Evolutionary conservation across 1,140 invertebrate genomes (phyloP), one percentile per base, ranked within the genome.

Genomic region (Zelostemma sp.): DNA sequence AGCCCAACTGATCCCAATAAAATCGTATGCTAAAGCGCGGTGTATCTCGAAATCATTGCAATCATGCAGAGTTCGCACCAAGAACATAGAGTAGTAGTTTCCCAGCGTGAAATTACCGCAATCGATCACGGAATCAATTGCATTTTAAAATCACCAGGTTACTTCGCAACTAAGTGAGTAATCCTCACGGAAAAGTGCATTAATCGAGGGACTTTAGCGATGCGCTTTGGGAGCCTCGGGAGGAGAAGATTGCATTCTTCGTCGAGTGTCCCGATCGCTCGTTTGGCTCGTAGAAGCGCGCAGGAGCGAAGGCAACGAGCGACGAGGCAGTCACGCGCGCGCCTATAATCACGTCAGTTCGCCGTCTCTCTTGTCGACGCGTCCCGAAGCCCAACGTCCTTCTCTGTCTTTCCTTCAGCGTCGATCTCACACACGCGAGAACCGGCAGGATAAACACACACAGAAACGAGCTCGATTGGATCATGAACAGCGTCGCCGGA

Each of bases 301-400:
- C 57, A 76, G 67, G 53, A 73, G 73, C 69, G 65, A 66, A n/a
- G n/a, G n/a, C n/a, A n/a, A 68, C 62, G 68, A 74, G 72, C 73
- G 66, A 73, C 72, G 66, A 76, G 67, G 72, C 68, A 79, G 78
- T 83, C 80, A 83, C 80, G 80, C 78, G 81, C 79, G 68, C 72
- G 64, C 72, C 70, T 77, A 77, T 81, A 82, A 81, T 82, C 80
- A 81, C 80, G 79, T 83, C 77, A 80, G 68, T 72, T 58, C 61
- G 68, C 74, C 69, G 53, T 80, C 77, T 71, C 63, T 66, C 58
- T 73, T 54, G 41, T 17, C 53, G 47, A 45, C 54, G 62, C 25
- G 35, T 2, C 17, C 16, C 5, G 46, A 5, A 1, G 0, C n/a
- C 11, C 31, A 38, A 19, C 58, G 15, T 41, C 28, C 68, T 38